These are phyloP conservation scores for Aurelia coerulea DNA, from an alignment of 30 jellyfish, hydroid and myxozoan species.

Conservation along the genomic window DNA sequence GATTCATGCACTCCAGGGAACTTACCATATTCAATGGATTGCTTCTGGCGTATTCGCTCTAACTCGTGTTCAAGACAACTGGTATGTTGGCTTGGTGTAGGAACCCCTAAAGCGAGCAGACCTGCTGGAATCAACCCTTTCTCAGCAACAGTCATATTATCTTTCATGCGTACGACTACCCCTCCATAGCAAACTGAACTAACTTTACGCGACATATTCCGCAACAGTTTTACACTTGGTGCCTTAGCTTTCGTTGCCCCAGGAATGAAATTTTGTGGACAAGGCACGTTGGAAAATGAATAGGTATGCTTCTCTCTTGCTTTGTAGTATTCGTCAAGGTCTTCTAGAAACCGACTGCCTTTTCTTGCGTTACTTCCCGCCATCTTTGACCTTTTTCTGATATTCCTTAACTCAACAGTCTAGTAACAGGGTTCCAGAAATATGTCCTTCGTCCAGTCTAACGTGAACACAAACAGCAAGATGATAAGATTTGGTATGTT, in stretches of 20 bases:
- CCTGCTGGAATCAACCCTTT: slow-evolving; percentile 81
- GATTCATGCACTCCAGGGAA: not conserved
- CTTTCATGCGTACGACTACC: slow-evolving; percentile 55
- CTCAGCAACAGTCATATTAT: slow-evolving; percentile 55
- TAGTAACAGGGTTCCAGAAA: no score
- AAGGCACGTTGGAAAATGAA: slow-evolving; percentile 57
- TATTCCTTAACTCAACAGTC: no score
- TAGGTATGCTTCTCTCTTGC: slow-evolving; percentile 38
- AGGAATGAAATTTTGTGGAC: slow-evolving; percentile 92
- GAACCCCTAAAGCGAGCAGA: slow-evolving; percentile 60
- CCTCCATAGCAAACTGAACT: slow-evolving; percentile 83
- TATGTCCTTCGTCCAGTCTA: no score
- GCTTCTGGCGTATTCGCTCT: slow-evolving; percentile 54
- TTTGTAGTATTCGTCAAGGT: slow-evolving; percentile 52
- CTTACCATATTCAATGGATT: not conserved
- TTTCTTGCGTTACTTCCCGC: slow-evolving; percentile 27
- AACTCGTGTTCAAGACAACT: slow-evolving; percentile 70
- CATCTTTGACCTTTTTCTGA: slow-evolving; percentile 3
- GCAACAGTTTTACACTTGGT: slow-evolving; percentile 18
- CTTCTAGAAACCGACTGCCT: slow-evolving; percentile 47
- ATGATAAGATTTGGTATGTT: no score
- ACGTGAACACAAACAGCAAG: no score
- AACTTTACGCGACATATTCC: slow-evolving; percentile 46
- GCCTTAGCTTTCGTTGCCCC: slow-evolving; percentile 71
- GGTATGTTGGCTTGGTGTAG: slow-evolving; percentile 85